phyloP scores from a whole-genome alignment of 2,888 invertebrate species.

The Odontocolon sp. region DNA sequence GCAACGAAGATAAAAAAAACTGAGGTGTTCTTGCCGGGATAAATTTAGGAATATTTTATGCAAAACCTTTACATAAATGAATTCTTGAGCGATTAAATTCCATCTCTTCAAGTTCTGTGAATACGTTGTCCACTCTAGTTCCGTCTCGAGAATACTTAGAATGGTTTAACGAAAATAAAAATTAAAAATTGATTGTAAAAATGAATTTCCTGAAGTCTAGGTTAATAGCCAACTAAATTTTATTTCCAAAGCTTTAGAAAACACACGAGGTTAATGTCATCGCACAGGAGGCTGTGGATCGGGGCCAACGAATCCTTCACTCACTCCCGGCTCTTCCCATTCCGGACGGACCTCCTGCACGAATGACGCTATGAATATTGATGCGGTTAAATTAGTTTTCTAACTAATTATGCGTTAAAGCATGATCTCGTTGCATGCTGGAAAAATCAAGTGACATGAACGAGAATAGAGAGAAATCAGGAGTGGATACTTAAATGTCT shows the following conservation, averaged over 20 bases:
- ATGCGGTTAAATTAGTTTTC: constrained; percentile 69
- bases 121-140: too few relatives aligned
- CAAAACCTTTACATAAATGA: too few relatives aligned
- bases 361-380: constrained; percentile 68
- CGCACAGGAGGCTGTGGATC: not conserved
- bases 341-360: not conserved
- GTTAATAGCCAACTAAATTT: too few relatives aligned
- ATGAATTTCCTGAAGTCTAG: too few relatives aligned
- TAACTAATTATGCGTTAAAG: constrained; percentile 63
- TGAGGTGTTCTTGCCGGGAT: too few relatives aligned
- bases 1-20: too few relatives aligned
- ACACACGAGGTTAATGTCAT: not conserved
- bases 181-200: too few relatives aligned
- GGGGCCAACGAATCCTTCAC: not conserved
- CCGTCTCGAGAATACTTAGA: too few relatives aligned
- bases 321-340: not conserved
- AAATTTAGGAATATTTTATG: too few relatives aligned
- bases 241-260: not conserved
- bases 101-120: too few relatives aligned
- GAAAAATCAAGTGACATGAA: constrained; percentile 45
- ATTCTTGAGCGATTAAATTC: too few relatives aligned
- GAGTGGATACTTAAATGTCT: constrained; percentile 53
- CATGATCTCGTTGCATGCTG: constrained; percentile 58
- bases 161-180: too few relatives aligned
- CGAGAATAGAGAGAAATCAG: constrained; percentile 16